These are phyloP conservation scores for Xestia rhomboidea DNA, from an alignment of 2,888 invertebrate species.

Conservation along the genomic window DNA sequence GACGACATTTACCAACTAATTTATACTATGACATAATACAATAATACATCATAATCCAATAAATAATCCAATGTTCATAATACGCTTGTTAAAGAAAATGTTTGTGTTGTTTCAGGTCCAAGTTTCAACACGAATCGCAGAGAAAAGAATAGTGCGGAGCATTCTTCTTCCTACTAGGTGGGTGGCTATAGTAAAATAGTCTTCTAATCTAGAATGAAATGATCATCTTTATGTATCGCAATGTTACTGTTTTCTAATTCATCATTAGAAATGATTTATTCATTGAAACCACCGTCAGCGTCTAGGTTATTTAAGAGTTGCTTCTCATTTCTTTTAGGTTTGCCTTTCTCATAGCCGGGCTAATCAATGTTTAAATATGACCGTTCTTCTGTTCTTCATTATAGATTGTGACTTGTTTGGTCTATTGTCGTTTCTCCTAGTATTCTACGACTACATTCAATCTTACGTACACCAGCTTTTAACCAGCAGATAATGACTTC, in stretches of 20 bases:
- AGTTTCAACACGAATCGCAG: constrained; percentile 66
- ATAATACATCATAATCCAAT: too few species aligned
- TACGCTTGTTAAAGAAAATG: constrained; percentile 8
- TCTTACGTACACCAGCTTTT: neutral
- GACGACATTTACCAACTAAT: constrained; percentile 11
- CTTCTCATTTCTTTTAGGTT: neutral
- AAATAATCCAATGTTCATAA: constrained; percentile 14
- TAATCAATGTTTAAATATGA: constrained; percentile 2
- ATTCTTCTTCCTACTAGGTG: constrained; percentile 74
- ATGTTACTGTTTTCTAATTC: neutral
- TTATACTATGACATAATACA: constrained; percentile 19
- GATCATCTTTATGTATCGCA: neutral
- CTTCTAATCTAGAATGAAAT: neutral
- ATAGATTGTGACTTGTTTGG: neutral
- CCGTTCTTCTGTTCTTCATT: neutral
- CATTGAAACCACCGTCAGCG: neutral
- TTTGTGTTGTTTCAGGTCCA: constrained; percentile 70
- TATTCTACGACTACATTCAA: neutral
- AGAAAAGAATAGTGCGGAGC: constrained; percentile 57
- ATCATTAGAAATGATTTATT: neutral
- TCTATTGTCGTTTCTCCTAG: neutral
- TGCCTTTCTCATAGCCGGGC: neutral
- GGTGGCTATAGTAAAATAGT: constrained; percentile 41
- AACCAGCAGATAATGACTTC: constrained; percentile 17
- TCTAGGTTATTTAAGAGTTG: neutral